phyloP scores from a whole-genome alignment of 92 coral and sea anemone species.

The Porites evermanni region DNA sequence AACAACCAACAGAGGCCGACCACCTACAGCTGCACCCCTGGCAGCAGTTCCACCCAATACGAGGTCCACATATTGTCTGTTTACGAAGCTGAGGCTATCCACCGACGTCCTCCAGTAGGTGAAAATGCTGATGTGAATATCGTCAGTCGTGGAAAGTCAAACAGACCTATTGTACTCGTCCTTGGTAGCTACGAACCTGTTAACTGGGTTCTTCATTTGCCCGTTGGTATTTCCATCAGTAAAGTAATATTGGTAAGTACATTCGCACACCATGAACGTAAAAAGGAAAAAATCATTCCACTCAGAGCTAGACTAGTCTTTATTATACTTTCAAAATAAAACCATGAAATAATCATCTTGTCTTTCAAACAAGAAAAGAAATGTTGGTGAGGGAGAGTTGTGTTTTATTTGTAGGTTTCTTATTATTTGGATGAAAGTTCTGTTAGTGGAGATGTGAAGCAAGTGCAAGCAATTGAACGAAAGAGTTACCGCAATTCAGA shows the following conservation, averaged over 20 bases:
- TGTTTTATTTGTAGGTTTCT: slow-evolving; percentile 11
- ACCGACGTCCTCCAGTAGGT: no score
- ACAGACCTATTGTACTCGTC: no score
- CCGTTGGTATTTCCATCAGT: no score
- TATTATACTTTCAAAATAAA: background rate
- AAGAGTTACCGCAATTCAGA: no score
- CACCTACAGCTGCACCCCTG: slow-evolving; percentile 21
- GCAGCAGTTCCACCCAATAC: slow-evolving; percentile 26
- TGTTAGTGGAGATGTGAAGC: slow-evolving; percentile 17
- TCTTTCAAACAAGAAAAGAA: no score
- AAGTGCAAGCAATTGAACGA: background rate
- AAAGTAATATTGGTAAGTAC: background rate
- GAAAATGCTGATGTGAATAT: no score
- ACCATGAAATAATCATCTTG: no score
- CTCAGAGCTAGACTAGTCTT: background rate
- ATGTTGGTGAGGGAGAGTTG: background rate
- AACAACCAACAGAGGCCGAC: background rate
- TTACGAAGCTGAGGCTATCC: no score
- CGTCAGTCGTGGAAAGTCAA: no score
- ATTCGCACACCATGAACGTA: background rate
- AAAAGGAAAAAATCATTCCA: background rate
- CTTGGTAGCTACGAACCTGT: no score
- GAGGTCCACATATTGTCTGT: slow-evolving; percentile 28
- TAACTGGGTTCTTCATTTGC: no score
- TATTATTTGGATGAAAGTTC: background rate